phyloP scores from a whole-genome alignment of 2,888 invertebrate genomes.

The Harpagoxenus sublaevis region DNA sequence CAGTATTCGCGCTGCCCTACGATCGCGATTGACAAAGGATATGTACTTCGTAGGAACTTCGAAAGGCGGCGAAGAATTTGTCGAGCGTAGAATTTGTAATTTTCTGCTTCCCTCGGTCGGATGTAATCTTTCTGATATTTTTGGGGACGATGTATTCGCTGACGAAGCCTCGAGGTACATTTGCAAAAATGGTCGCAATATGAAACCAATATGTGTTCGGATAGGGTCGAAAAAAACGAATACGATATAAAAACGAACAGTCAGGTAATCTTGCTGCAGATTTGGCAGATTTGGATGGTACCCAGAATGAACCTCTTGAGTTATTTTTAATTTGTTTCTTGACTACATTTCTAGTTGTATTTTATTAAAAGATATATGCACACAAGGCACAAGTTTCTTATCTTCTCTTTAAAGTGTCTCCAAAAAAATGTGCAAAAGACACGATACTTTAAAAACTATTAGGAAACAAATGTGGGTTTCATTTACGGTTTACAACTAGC shows the following conservation, averaged over 20 bases:
- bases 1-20: background rate
- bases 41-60: background rate
- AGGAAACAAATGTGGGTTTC: background rate
- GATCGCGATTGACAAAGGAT: background rate
- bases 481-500: background rate
- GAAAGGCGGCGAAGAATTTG: background rate
- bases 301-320: background rate
- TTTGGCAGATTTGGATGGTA: background rate
- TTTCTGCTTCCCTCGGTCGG: background rate
- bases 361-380: background rate
- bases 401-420: background rate
- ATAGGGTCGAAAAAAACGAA: background rate
- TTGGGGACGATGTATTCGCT: background rate
- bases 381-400: too few relatives aligned
- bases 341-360: background rate
- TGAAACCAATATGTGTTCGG: background rate
- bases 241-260: background rate
- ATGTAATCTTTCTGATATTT: slow-evolving; percentile 4
- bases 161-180: slow-evolving; percentile 3
- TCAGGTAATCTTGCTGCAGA: background rate
- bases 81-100: slow-evolving; percentile 23
- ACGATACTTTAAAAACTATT: background rate
- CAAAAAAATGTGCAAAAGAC: background rate
- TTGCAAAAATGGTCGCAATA: background rate
- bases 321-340: background rate